A percentile compares a stretch with the other conserved stretches of the same genome.
Evolutionary conservation across 2,797 vertebrate genomes (phyloP).

Genomic region (Lepilemur septentrionalis): DNA sequence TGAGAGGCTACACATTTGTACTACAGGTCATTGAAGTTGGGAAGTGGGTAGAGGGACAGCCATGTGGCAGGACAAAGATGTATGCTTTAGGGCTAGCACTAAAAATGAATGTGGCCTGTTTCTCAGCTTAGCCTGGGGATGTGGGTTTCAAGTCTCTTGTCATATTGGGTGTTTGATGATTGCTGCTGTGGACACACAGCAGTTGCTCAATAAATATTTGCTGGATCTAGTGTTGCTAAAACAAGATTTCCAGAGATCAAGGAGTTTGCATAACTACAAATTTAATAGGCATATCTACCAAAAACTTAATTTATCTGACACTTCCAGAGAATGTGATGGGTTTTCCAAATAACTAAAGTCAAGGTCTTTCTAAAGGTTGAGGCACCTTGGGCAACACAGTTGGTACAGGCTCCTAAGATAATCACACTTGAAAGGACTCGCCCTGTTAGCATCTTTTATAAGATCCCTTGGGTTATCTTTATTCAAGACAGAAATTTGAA

Average conservation of each 20-base stretch:
- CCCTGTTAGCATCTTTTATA: neutral
- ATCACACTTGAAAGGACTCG: slow-evolving; percentile 17
- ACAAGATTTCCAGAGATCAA: slow-evolving; percentile 9
- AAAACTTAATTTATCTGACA: neutral
- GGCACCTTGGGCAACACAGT: neutral
- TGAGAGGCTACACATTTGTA: neutral
- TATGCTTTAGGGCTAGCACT: neutral
- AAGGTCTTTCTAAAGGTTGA: neutral
- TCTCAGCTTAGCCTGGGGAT: neutral
- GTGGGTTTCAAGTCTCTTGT: neutral
- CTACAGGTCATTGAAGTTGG: neutral
- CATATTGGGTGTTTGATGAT: neutral
- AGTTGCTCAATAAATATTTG: neutral
- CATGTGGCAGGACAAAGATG: neutral
- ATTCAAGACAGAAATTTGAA: slow-evolving; percentile 41
- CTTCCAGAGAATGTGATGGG: neutral
- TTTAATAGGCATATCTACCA: neutral
- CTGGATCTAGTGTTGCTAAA: neutral
- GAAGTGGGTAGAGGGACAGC: neutral
- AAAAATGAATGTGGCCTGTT: neutral
- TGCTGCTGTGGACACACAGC: neutral
- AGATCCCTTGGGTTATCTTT: neutral
- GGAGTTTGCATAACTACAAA: neutral
- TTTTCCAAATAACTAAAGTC: slow-evolving; percentile 12
- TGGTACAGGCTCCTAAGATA: neutral